These are phyloP conservation scores for Mesaphorura yosii DNA, from an alignment of 1,140 invertebrate genomes.

Conservation along the genomic window DNA sequence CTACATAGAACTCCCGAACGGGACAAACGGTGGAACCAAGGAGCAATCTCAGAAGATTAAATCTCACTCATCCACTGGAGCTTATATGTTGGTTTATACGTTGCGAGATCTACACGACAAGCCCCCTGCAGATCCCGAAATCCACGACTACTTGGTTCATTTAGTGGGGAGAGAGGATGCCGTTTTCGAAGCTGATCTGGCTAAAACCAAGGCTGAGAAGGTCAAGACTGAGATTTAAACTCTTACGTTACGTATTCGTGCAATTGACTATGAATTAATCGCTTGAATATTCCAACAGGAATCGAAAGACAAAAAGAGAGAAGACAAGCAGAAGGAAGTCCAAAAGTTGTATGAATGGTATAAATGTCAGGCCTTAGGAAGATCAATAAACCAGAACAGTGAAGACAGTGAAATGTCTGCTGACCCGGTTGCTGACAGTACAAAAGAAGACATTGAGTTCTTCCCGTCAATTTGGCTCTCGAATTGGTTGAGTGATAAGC, in stretches of 20 bases:
- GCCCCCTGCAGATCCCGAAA: slow-evolving; percentile 22
- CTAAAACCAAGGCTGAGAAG: slow-evolving; percentile 34
- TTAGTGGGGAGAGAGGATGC: slow-evolving; percentile 38
- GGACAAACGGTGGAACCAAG: background rate
- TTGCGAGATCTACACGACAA: slow-evolving; percentile 47
- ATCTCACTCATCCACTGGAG: slow-evolving; percentile 27
- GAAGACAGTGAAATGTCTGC: background rate
- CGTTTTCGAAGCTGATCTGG: slow-evolving; percentile 38
- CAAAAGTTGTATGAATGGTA: slow-evolving; percentile 3
- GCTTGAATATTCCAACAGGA: no score
- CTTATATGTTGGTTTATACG: slow-evolving; percentile 30
- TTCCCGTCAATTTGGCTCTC: slow-evolving; percentile 42
- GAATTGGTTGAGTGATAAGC: slow-evolving; percentile 36
- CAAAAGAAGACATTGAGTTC: slow-evolving; percentile 38
- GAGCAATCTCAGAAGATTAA: background rate
- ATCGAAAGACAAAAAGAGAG: slow-evolving; percentile 35
- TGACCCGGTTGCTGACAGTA: background rate
- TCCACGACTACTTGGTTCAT: slow-evolving; percentile 33
- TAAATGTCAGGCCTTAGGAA: background rate
- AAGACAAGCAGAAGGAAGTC: slow-evolving; percentile 9
- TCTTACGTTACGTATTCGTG: slow-evolving; percentile 1
- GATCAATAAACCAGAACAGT: background rate
- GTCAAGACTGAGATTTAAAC: slow-evolving; percentile 27
- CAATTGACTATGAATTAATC: background rate
- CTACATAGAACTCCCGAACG: background rate